These are phyloP conservation scores for Phasianus colchicus DNA, from an alignment of 2,113 vertebrate species.

Conservation along the genomic window DNA sequence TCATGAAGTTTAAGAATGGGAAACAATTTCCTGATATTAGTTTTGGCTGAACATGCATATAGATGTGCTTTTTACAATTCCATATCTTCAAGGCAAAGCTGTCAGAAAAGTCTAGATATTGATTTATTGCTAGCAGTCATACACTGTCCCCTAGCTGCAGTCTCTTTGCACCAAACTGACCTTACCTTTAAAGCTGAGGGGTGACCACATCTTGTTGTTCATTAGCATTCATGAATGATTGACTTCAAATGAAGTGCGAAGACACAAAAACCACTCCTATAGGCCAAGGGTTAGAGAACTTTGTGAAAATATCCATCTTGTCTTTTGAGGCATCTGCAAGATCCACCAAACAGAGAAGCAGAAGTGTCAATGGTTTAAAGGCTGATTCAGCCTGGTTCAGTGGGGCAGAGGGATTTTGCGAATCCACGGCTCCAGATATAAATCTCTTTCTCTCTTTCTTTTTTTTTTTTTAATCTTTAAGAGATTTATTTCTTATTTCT, in stretches of 20 bases:
- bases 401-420: no score
- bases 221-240: neutral
- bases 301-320: fast-evolving
- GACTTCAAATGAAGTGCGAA: neutral
- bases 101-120: neutral
- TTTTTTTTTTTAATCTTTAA: neutral
- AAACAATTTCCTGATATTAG: neutral
- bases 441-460: neutral
- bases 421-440: neutral
- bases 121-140: neutral
- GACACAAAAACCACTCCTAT: neutral
- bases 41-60: neutral
- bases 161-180: neutral
- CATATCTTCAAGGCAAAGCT: neutral
- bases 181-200: neutral
- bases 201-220: neutral
- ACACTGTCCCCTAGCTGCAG: no score
- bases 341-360: neutral
- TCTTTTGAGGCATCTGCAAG: neutral
- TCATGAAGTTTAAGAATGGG: neutral
- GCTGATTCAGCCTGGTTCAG: no score
- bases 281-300: neutral
- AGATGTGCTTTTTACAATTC: neutral
- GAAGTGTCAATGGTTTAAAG: neutral
- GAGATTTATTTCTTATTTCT: neutral